Evolutionary conservation across 1,140 invertebrate genomes (phyloP), one percentile per base, ranked within the genome.

Genomic region (Mycetomoellerius zeteki): DNA sequence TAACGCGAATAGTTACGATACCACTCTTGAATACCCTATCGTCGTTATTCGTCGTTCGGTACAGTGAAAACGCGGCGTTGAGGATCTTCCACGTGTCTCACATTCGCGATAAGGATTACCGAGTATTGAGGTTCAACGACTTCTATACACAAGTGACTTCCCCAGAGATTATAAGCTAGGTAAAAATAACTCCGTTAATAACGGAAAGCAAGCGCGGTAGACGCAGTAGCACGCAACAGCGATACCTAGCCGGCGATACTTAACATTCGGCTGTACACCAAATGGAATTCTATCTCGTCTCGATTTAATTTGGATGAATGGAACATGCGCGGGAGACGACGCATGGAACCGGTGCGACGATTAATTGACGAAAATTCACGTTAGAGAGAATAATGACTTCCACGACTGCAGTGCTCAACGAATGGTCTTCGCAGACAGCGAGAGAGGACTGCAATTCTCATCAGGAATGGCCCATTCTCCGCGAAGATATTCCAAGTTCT

Each of bases 311-410:
- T 33, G 85, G 50, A 89, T 78, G 72, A 90, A 76, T 67, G 67
- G 88, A 37, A 89, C 52, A 54, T 43, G 43, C 8, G 6, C 77
- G 47, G 24, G 30, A 6, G 3, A 12, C 8, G 16, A n/a, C 16
- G 47, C 10, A 24, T 10, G 50, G 71, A 50, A 24, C 16, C 47
- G 71, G 43, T 21, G 76, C 76, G 69, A 85, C 86, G 80, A 88
- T 90, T 90, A 90, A 90, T 90, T 86, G 89, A 90, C 81, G 81
- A 90, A 88, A 90, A 90, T 90, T 88, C 88, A 54, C 89, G 86
- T 88, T 81, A 50, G 89, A n/a, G n/a, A n/a, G n/a, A 85, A 90
- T 85, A 89, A 90, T 90, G 88, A 73, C 75, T 89, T 80, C 71
- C 85, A 47, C 85, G 78, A 27, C 24, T 37, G 16, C 50, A 54